These are phyloP conservation scores for Andricus curvator DNA, from an alignment of 2,888 invertebrate species.

Conservation along the genomic window DNA sequence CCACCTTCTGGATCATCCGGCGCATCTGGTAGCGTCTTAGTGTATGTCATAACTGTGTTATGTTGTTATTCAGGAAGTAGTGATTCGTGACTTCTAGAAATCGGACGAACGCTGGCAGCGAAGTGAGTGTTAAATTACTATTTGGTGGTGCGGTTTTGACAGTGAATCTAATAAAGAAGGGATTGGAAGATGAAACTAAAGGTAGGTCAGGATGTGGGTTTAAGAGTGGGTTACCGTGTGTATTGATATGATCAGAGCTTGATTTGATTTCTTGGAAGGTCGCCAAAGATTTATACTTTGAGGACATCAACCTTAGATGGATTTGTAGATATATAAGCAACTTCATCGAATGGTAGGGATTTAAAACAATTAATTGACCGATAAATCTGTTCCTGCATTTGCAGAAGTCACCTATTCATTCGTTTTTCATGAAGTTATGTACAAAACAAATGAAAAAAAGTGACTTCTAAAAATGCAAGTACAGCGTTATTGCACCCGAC, in stretches of 20 bases:
- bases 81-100: slow-evolving; percentile 1
- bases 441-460: no score
- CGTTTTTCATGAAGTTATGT: no score
- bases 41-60: slow-evolving; percentile 22
- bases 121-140: slow-evolving; percentile 5
- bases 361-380: not conserved
- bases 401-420: no score
- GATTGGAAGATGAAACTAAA: not conserved
- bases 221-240: not conserved
- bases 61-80: not conserved
- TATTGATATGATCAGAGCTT: slow-evolving; percentile 8
- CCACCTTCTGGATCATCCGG: not conserved
- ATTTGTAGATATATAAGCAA: not conserved
- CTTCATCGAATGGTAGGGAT: not conserved
- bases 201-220: slow-evolving; percentile 19
- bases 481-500: no score
- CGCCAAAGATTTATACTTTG: not conserved
- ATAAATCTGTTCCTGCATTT: no score
- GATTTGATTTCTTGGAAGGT: slow-evolving; percentile 3
- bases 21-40: slow-evolving; percentile 6
- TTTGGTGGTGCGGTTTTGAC: slow-evolving; percentile 12
- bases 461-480: no score
- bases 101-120: not conserved
- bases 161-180: slow-evolving; percentile 10
- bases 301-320: not conserved